Evolutionary conservation across 2,888 invertebrate genomes (phyloP), one percentile per base, ranked within the genome.

Genomic region (Fabriciana adippe): DNA sequence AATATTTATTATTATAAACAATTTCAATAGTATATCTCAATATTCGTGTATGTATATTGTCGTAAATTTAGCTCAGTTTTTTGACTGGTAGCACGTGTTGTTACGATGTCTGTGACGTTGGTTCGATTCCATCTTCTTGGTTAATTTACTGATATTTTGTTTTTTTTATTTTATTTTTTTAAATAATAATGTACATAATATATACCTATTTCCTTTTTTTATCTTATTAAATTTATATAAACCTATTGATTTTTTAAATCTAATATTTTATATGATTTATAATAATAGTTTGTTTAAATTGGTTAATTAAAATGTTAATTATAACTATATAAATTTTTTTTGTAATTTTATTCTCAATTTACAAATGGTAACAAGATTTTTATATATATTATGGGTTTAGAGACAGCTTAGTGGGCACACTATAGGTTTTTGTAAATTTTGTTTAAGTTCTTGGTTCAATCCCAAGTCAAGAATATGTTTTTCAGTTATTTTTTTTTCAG

Each of bases 361-460:
- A 59, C 21, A 31, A 70, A 54, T 62, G 21, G 57, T 47, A 71
- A 61, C 61, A 51, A 61, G 35, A 72, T 59, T 59, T 59, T 13
- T 5, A 1, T 11, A 3, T 3, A 1, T 2, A 0, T 0, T 0
- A 0, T 5, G 11, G 15, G 15, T 16, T n/a, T 41, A 35, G 15
- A 45, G 14, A 14, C 70, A 66, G 73, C 66, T 62, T 65, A 65
- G 59, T 51, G 55, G 50, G 15, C 0, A 14, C 11, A 21, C 16
- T 15, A 15, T 13, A 16, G 5, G 21, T 16, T 60, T 61, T 55
- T 41, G 13, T n/a, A 50, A 51, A 2, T 50, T 54, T 70, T 66
- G 63, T 67, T 6, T 45, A 45, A 66, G 67, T 69, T 61, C 67
- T 69, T 65, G 73, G 75, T 73, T 74, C 74, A 71, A 73, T 72